Evolutionary conservation across 2,113 vertebrate genomes (phyloP).

Genomic region (Manacus vitellinus): DNA sequence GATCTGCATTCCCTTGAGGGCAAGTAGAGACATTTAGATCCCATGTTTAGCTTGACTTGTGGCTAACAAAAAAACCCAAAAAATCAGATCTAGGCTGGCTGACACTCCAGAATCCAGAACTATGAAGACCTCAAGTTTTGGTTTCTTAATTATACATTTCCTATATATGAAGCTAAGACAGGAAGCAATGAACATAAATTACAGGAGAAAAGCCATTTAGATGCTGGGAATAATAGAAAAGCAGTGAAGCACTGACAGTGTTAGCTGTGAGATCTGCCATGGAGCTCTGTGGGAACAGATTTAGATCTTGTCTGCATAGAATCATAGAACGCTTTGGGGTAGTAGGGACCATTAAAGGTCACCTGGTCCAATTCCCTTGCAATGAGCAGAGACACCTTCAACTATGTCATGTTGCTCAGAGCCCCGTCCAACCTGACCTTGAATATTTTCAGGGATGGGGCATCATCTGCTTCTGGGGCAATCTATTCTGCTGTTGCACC

Average conservation of each 20-base stretch:
- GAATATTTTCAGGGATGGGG: not conserved
- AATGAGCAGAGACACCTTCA: not conserved
- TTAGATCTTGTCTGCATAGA: not conserved
- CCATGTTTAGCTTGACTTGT: not conserved
- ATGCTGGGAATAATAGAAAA: not conserved
- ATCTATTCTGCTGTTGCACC: fast-evolving
- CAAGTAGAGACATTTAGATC: not conserved
- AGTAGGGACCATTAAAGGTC: not conserved
- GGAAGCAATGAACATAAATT: not conserved
- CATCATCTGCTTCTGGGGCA: not conserved
- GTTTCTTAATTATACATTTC: not conserved
- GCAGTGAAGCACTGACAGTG: not conserved
- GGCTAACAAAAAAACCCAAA: not conserved
- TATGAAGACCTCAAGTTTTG: not conserved
- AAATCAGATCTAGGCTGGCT: not conserved
- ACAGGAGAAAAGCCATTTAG: not conserved
- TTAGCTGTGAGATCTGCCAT: not conserved
- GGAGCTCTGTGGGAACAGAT: not conserved
- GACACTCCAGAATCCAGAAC: not conserved
- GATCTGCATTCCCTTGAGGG: not conserved
- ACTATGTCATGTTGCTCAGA: not conserved
- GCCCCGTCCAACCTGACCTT: not conserved
- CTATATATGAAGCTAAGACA: not conserved
- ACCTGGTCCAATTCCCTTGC: not conserved
- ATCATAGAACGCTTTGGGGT: not conserved